Evolutionary conservation across 1,140 invertebrate genomes (phyloP), one percentile per base, ranked within the genome.

Genomic region (Bombus waltoni): DNA sequence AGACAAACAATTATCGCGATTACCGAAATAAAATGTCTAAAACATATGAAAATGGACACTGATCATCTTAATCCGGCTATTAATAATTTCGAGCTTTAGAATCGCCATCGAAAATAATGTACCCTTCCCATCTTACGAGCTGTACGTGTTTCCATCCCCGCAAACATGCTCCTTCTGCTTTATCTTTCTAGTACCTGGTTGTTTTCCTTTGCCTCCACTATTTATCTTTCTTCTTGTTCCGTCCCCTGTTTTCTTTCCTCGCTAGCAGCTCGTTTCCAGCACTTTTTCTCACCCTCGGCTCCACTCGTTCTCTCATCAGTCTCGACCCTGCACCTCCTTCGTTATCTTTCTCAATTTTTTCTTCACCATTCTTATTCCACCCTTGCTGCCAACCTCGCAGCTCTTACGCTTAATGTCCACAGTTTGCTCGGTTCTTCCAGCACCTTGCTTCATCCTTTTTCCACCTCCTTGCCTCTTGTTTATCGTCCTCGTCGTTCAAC

Each of bases 201-300:
- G 42, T 47, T 81, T 71, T 59, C 70, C 25, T 73, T 85, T 32
- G 32, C 83, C 18, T 13, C 77, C 42, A 66, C 83, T 85, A 85
- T 80, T 80, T 80, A 72, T 81, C 83, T 81, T 85, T 85, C 77
- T 73, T 81, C 78, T 66, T 81, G 57, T 53, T 28, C 77, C 77
- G 32, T 73, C 42, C 25, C 76, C 76, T 25, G 77, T 81, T 85
- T 85, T 85, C 83, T 81, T 85, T 70, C 74, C 74, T 35, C 65
- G 38, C 82, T 25, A 78, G 75, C 74, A 57, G 81, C 62, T 68
- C 81, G 74, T 32, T 42, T 74, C 74, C 81, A 71, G 57, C 59
- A n/a, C n/a, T 53, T 83, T 68, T 68, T 32, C 44, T 25, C 62
- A 68, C 32, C 44, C 78, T 32, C 66, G 13, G 8, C 25, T 32